Conservation (phyloP, 2,113 vertebrate genomes). For the Dromiciops gliroides region DNA sequence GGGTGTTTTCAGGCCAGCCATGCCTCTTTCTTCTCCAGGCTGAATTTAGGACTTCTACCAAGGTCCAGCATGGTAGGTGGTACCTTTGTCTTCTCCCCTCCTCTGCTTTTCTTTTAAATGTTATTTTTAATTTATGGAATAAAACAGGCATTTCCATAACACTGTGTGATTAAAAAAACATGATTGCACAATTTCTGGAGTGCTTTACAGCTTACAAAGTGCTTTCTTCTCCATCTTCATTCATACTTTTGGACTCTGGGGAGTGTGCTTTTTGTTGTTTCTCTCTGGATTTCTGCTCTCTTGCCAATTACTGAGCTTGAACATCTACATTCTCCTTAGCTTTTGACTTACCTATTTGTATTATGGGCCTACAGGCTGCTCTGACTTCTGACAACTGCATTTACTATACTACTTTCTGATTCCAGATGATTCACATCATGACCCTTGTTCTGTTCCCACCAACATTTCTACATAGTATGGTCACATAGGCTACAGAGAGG, state of each 20-base stretch:
- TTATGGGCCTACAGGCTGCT: neutral
- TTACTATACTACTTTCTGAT: neutral
- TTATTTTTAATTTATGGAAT: too few relatives aligned
- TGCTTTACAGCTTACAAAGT: neutral
- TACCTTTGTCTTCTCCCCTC: neutral
- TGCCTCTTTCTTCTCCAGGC: neutral
- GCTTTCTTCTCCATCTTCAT: neutral
- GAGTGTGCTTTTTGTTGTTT: neutral
- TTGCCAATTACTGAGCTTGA: neutral
- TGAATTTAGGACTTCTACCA: neutral
- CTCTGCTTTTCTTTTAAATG: neutral
- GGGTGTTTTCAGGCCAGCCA: neutral
- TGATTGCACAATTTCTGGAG: neutral
- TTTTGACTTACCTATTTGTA: neutral
- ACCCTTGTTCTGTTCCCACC: neutral
- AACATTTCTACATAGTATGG: neutral
- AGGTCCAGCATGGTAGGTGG: neutral
- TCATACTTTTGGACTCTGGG: neutral
- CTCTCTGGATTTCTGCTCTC: neutral
- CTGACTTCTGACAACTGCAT: neutral
- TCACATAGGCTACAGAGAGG: neutral
- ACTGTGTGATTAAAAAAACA: too few relatives aligned
- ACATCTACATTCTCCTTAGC: neutral
- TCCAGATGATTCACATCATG: neutral
- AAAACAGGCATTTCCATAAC: too few relatives aligned